Evolutionary conservation across 2,888 invertebrate species (phyloP).

Genomic region (Clanis bilineata): DNA sequence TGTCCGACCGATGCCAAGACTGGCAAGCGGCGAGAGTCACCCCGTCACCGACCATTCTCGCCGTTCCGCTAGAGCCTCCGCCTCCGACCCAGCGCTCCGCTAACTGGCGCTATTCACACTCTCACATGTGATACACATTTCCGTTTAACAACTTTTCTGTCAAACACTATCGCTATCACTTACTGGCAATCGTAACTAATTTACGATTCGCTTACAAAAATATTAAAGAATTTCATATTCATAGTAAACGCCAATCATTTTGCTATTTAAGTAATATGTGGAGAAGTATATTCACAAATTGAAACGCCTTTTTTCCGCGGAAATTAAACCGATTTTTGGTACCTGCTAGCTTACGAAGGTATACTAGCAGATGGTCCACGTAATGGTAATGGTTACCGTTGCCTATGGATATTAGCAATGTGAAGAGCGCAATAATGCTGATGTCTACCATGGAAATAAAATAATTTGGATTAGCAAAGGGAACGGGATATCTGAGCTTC

Average conservation of each 20-base stretch:
- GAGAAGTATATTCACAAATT: not conserved
- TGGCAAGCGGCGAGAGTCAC: constrained; percentile 37
- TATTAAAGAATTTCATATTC: not conserved
- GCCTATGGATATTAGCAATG: too few species aligned
- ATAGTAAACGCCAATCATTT: not conserved
- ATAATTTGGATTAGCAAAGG: too few species aligned
- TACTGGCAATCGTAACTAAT: not conserved
- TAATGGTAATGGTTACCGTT: too few species aligned
- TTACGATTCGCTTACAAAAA: not conserved
- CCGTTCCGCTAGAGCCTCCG: too few species aligned
- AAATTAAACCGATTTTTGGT: too few species aligned
- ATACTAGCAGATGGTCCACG: too few species aligned
- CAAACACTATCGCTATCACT: not conserved
- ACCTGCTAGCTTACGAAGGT: too few species aligned
- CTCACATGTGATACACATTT: not conserved
- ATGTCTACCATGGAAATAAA: too few species aligned
- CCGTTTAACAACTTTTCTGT: not conserved
- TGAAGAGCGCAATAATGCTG: too few species aligned
- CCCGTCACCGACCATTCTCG: constrained; percentile 22
- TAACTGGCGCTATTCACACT: constrained; percentile 3
- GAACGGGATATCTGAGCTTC: too few species aligned
- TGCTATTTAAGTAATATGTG: not conserved
- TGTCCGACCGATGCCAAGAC: constrained; percentile 67
- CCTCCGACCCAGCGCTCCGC: not conserved
- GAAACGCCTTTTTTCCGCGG: too few species aligned